Evolutionary conservation across 2,797 vertebrate genomes (phyloP).

Genomic region (Typhlichthys subterraneus): DNA sequence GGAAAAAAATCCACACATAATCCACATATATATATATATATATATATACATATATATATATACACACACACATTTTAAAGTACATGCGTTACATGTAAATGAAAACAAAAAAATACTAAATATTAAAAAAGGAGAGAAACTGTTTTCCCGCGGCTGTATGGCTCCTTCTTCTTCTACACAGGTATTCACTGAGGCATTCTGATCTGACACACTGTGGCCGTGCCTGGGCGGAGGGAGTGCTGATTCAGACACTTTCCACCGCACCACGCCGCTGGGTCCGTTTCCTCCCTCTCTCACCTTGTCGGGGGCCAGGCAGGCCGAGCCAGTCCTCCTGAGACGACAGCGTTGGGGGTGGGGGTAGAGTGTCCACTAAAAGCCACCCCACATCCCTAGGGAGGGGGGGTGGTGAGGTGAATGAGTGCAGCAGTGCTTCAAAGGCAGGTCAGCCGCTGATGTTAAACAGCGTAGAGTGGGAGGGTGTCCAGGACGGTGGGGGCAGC

Average conservation of each 20-base stretch:
- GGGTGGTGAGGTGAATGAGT: slow-evolving; percentile 55
- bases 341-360: slow-evolving; percentile 18
- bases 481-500: slow-evolving; percentile 45
- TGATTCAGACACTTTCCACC: slow-evolving; percentile 40
- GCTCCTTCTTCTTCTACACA: too few relatives aligned
- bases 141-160: too few relatives aligned
- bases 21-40: too few relatives aligned
- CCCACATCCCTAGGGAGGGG: slow-evolving; percentile 56
- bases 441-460: slow-evolving; percentile 68
- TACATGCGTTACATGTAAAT: too few relatives aligned
- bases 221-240: slow-evolving; percentile 10
- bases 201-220: background rate
- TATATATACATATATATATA: too few relatives aligned
- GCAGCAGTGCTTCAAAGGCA: slow-evolving; percentile 70
- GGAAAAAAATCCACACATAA: too few relatives aligned
- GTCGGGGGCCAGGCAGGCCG: slow-evolving; percentile 40
- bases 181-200: background rate
- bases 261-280: slow-evolving; percentile 23
- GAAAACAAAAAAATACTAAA: too few relatives aligned
- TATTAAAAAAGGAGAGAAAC: too few relatives aligned
- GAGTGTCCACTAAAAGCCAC: slow-evolving; percentile 55
- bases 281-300: slow-evolving; percentile 62
- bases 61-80: too few relatives aligned
- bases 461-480: slow-evolving; percentile 54
- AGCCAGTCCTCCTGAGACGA: slow-evolving; percentile 58